Percentiles rank a stretch among this genome's conserved stretches.
These are phyloP conservation scores for Lytechinus variegatus DNA, from an alignment of 35 echinoderm and acorn worm species.

Conservation along the genomic window DNA sequence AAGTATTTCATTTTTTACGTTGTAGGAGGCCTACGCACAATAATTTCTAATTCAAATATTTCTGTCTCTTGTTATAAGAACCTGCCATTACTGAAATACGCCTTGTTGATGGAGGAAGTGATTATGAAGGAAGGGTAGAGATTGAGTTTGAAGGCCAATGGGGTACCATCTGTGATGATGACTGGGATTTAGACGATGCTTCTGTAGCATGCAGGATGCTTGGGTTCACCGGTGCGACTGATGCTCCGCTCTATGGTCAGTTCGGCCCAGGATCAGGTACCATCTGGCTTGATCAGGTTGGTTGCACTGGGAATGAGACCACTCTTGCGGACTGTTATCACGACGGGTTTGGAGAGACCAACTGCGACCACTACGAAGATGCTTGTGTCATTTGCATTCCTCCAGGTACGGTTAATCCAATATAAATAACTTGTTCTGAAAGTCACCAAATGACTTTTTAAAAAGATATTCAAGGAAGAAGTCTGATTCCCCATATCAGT, in stretches of 20 bases:
- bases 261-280: neutral
- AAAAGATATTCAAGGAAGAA: too few species aligned
- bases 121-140: neutral
- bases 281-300: neutral
- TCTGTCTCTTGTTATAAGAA: too few species aligned
- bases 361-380: neutral
- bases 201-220: neutral
- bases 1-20: too few species aligned
- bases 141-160: neutral
- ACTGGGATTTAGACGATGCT: neutral
- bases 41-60: too few species aligned
- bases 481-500: too few species aligned
- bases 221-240: neutral
- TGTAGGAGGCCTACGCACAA: too few species aligned
- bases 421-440: too few species aligned
- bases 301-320: neutral
- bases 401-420: neutral
- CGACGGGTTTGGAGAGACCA: neutral
- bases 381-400: neutral
- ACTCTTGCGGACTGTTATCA: neutral
- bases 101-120: neutral
- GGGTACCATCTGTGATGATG: neutral
- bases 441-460: too few species aligned
- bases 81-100: too few species aligned
- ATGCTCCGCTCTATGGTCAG: neutral